phyloP scores from a whole-genome alignment of 2,113 vertebrate species.

The Heliornis fulica region DNA sequence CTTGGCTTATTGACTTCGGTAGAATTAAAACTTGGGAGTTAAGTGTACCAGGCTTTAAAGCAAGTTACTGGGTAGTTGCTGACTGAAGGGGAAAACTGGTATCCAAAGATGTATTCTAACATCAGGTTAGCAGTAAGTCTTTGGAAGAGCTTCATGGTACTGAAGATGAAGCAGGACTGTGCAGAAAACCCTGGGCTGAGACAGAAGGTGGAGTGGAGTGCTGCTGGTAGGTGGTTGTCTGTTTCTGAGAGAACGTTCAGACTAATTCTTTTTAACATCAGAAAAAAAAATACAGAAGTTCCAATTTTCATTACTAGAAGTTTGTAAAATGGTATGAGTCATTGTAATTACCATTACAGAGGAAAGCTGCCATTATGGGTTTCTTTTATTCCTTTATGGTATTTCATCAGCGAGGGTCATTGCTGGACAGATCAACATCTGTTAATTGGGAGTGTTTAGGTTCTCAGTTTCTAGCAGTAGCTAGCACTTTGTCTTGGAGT shows the following conservation, averaged over 20 bases:
- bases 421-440: not conserved
- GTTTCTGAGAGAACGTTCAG: not conserved
- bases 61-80: not conserved
- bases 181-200: not conserved
- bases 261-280: not conserved
- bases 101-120: not conserved
- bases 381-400: not conserved
- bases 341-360: not conserved
- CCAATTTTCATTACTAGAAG: not conserved
- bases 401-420: not conserved
- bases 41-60: not conserved
- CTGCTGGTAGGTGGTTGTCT: not conserved
- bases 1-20: not conserved
- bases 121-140: not conserved
- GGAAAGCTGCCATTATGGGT: not conserved
- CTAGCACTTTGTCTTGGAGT: not conserved
- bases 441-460: not conserved
- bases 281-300: not conserved
- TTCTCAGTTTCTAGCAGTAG: not conserved
- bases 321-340: not conserved
- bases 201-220: not conserved
- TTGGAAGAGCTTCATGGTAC: not conserved
- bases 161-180: not conserved
- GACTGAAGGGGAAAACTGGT: not conserved
- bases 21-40: not conserved